phyloP scores from a whole-genome alignment of 2,888 invertebrate genomes.

The Alitta virens region DNA sequence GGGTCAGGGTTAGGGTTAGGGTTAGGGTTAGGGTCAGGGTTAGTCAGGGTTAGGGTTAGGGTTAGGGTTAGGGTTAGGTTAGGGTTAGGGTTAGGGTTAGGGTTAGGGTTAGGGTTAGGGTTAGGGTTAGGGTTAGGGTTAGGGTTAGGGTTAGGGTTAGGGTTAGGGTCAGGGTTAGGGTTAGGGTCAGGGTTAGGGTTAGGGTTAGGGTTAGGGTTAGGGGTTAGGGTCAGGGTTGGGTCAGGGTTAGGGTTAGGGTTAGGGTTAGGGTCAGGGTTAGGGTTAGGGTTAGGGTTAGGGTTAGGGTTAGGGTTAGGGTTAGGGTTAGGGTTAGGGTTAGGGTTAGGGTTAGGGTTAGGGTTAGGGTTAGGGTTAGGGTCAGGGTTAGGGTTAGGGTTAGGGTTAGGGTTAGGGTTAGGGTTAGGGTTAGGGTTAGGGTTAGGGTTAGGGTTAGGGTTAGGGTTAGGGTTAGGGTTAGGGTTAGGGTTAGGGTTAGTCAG shows the following conservation, averaged over 20 bases:
- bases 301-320: constrained; percentile 21
- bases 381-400: constrained; percentile 27
- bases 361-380: constrained; percentile 22
- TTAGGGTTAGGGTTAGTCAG: constrained; percentile 22
- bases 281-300: constrained; percentile 15
- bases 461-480: constrained; percentile 15
- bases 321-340: constrained; percentile 24
- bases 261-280: too few relatives aligned
- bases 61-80: constrained; percentile 14
- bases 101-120: constrained; percentile 19
- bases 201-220: too few relatives aligned
- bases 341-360: constrained; percentile 18
- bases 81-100: constrained; percentile 12
- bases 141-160: constrained; percentile 17
- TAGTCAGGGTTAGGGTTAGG: constrained; percentile 10
- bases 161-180: too few relatives aligned
- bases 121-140: constrained; percentile 20
- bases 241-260: too few relatives aligned
- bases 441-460: constrained; percentile 18
- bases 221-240: too few relatives aligned
- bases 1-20: too few relatives aligned
- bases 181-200: too few relatives aligned
- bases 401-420: constrained; percentile 23
- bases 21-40: too few relatives aligned
- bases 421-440: constrained; percentile 19